A percentile compares a stretch with the other conserved stretches of the same genome.
Evolutionary conservation across 2,797 vertebrate genomes (phyloP).

Genomic region (Squalus acanthias): DNA sequence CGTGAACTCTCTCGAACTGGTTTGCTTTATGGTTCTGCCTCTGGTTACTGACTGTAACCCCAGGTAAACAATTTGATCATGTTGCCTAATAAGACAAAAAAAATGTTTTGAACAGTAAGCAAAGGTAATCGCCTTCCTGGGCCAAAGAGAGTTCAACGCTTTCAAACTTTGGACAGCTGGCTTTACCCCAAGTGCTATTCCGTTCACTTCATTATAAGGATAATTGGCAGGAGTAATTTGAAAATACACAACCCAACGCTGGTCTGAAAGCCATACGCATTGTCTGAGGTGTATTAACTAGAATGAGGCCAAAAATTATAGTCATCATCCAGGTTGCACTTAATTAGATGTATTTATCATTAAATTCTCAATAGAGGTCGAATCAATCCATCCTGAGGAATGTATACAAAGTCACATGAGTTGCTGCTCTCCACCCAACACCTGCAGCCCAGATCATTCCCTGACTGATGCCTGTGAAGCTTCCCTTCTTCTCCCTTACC

Average conservation of each 20-base stretch:
- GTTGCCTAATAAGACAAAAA: not conserved
- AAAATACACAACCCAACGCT: too few relatives aligned
- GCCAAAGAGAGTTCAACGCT: not conserved
- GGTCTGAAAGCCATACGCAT: too few relatives aligned
- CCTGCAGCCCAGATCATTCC: not conserved
- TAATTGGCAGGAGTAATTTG: too few relatives aligned
- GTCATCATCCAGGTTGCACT: too few relatives aligned
- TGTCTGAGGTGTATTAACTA: too few relatives aligned
- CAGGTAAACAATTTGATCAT: not conserved
- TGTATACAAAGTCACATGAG: not conserved
- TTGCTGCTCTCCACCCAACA: not conserved
- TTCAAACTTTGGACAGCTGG: not conserved
- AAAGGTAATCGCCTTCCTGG: not conserved
- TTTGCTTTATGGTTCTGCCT: not conserved
- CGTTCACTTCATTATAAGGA: too few relatives aligned
- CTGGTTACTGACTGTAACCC: not conserved
- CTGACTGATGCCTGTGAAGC: not conserved
- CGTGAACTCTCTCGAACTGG: not conserved
- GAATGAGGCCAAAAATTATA: too few relatives aligned
- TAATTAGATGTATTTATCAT: not conserved
- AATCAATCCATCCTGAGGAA: not conserved
- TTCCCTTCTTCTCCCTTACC: not conserved
- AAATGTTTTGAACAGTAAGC: not conserved
- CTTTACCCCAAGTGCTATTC: not conserved
- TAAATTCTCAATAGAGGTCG: too few relatives aligned